Base-by-base conservation (phyloP, 2,888 invertebrate species). In the Cephus sareptanus region DNA sequence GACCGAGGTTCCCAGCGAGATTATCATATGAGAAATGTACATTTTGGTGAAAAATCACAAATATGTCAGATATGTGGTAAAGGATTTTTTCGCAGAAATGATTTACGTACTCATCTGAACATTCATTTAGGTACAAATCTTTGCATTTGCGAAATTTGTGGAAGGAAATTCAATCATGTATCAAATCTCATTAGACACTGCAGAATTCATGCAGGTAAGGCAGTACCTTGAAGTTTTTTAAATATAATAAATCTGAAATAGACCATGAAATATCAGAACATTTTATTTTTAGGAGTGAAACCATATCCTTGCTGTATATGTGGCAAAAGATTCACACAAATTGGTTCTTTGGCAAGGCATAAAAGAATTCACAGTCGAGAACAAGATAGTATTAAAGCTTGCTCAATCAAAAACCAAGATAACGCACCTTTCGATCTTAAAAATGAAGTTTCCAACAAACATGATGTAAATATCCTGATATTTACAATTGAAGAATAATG, bases 121-220 rank as follows among this genome's bases (percentile, higher is more conserved):
- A 89, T 91, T 76, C 92, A 92, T 81, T 82, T 92, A 69, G 91
- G 91, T 23, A 90, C 90, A n/a, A 90, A 91, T 80, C 86, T 86
- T 75, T 89, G 89, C 68, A 90, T 91, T 12, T 92, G 92, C 73
- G 89, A 91, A 79, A 84, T 90, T 74, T 92, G 92, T 80, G 92
- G 92, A 3, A 86, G 89, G 69, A 90, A 90, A 79, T 92, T 92
- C 77, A 90, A 89, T 82, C 92, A 92, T 79, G 88, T 91, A n/a
- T 92, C 92, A 0, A 92, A 92, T 86, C 84, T 92, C 71, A 91
- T 90, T 74, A 87, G 90, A 77, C 90, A 90, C 69, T 85, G 87
- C 79, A 89, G 92, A 85, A 91, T 90, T 70, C 91, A 92, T 75
- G 88, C 91, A 75, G 92, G 92, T 92, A 82, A 81, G 82, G 71